These are phyloP conservation scores for Tapirus terrestris DNA, from an alignment of 2,113 vertebrate species.

Conservation along the genomic window DNA sequence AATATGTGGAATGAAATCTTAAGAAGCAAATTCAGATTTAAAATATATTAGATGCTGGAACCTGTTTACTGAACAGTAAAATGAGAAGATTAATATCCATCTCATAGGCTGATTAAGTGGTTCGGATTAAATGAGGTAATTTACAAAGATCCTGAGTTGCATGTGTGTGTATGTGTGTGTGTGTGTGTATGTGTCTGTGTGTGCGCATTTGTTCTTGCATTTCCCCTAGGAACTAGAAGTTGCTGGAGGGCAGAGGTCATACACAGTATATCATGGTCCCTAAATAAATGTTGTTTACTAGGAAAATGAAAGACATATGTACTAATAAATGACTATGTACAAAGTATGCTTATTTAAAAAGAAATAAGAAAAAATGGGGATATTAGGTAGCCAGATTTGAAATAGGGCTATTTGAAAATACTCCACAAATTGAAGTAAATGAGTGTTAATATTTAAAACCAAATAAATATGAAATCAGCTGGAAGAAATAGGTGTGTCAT, in stretches of 20 bases:
- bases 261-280: no score
- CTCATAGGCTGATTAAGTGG: not conserved
- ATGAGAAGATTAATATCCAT: not conserved
- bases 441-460: not conserved
- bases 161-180: not conserved
- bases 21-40: constrained; percentile 10
- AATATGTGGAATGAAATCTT: not conserved
- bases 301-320: not conserved
- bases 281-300: not conserved
- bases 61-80: not conserved
- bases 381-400: not conserved
- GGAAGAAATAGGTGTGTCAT: not conserved
- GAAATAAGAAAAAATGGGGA: not conserved
- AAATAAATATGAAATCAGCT: not conserved
- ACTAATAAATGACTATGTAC: not conserved
- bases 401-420: not conserved
- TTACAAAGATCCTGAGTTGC: not conserved
- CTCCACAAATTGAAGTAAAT: not conserved
- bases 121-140: not conserved
- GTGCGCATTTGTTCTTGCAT: fast-evolving
- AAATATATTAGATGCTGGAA: not conserved
- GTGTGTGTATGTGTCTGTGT: not conserved
- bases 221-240: not conserved
- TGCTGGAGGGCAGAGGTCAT: not conserved
- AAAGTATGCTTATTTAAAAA: not conserved